A percentile compares a stretch with the other conserved stretches of the same genome.
Evolutionary conservation across 2,113 vertebrate species (phyloP).

Genomic region (Forbesichthys agassizii): DNA sequence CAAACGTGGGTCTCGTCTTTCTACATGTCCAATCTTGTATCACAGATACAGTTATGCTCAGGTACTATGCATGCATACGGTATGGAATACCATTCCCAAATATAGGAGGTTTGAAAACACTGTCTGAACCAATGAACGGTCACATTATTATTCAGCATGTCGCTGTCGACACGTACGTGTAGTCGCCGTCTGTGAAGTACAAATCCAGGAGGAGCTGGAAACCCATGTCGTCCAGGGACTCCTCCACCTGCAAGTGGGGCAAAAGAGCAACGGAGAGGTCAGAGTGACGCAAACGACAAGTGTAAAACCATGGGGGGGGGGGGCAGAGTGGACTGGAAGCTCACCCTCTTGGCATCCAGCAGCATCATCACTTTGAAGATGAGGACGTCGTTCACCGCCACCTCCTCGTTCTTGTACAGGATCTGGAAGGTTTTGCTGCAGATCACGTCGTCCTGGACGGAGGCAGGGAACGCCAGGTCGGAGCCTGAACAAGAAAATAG

Average conservation of each 20-base stretch:
- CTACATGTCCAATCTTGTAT: too few species aligned
- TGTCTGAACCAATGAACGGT: too few species aligned
- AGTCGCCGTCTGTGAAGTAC: constrained; percentile 96
- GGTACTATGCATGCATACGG: too few species aligned
- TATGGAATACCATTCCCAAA: too few species aligned
- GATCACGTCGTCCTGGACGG: constrained; percentile 88
- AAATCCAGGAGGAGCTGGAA: constrained; percentile 94
- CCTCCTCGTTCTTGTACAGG: constrained; percentile 97
- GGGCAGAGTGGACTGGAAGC: not conserved
- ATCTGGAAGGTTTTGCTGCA: constrained; percentile 99
- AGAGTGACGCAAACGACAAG: not conserved
- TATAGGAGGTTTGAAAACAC: too few species aligned
- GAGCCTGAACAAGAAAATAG: constrained; percentile 70
- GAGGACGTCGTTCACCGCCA: constrained; percentile 93
- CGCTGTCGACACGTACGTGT: constrained; percentile 85
- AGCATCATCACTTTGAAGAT: constrained; percentile 98
- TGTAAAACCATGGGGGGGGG: not conserved
- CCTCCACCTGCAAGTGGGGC: constrained; percentile 85
- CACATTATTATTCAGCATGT: constrained; percentile 3
- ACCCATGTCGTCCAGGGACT: constrained; percentile 93
- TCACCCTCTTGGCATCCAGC: constrained; percentile 95
- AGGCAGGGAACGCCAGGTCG: constrained; percentile 92
- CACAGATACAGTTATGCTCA: too few species aligned
- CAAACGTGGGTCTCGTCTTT: too few species aligned
- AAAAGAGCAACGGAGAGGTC: constrained; percentile 43